Evolutionary conservation across 2,888 invertebrate species (phyloP).

Genomic region (Chironomus tentans): DNA sequence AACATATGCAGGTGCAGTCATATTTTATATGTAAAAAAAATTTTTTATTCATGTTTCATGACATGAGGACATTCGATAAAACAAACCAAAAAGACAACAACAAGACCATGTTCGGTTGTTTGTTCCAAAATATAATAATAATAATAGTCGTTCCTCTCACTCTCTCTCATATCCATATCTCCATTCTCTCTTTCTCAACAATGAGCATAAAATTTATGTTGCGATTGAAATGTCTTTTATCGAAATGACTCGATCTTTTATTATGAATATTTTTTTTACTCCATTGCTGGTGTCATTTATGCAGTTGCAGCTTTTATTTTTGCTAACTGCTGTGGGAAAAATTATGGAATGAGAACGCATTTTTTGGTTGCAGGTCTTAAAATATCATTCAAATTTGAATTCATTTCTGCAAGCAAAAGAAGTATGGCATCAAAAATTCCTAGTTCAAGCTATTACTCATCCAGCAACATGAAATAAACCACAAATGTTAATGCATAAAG

Average conservation of each 20-base stretch:
- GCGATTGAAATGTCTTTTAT: slow-evolving; percentile 12
- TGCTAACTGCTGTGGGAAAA: neutral
- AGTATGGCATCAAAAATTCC: neutral
- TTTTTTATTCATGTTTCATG: neutral
- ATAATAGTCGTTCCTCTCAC: neutral
- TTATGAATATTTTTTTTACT: neutral
- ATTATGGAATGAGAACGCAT: neutral
- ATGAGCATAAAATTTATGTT: neutral
- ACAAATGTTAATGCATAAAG: too few species aligned
- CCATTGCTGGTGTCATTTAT: neutral
- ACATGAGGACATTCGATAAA: neutral
- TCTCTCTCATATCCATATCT: neutral
- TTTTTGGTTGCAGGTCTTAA: too few species aligned
- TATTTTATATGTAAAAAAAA: neutral
- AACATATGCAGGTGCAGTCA: slow-evolving; percentile 4
- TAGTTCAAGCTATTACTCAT: too few species aligned
- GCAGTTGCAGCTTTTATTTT: neutral
- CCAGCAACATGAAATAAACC: too few species aligned
- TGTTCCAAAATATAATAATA: neutral
- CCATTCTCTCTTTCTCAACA: neutral
- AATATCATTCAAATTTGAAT: too few species aligned
- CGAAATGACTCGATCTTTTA: neutral
- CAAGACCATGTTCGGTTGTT: neutral
- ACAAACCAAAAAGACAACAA: neutral
- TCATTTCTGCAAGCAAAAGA: too few species aligned